phyloP scores from a whole-genome alignment of 1,140 invertebrate genomes.

The Eriocheir sinensis region DNA sequence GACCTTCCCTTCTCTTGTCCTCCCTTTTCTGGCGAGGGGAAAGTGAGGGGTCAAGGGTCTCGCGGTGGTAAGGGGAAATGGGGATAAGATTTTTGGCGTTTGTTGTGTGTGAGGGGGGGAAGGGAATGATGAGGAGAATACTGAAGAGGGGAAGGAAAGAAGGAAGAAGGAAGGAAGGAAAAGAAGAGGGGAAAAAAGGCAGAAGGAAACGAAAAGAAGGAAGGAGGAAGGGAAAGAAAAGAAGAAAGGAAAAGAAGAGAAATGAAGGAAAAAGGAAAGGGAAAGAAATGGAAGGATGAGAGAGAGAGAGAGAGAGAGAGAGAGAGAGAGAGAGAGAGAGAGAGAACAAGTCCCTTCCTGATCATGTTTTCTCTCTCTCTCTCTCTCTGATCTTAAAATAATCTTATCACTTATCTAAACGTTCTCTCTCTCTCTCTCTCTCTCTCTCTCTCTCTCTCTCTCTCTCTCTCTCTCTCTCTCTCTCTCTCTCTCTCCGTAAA shows the following conservation, averaged over 20 bases:
- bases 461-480: slow-evolving; percentile 34
- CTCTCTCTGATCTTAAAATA: not conserved
- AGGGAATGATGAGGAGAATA: not conserved
- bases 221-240: not conserved
- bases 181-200: not conserved
- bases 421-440: not conserved
- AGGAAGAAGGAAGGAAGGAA: not conserved
- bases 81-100: not conserved
- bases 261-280: not conserved
- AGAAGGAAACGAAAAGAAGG: not conserved
- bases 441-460: not conserved
- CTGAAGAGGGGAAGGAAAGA: not conserved
- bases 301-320: not conserved
- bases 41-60: not conserved
- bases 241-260: not conserved
- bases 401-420: not conserved
- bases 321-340: slow-evolving; percentile 6
- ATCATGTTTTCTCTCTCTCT: not conserved
- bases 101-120: not conserved
- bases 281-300: not conserved
- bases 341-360: not conserved
- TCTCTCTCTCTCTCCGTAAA: not conserved
- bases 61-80: not conserved
- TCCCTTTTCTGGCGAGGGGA: not conserved
- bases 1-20: not conserved